phyloP scores from a whole-genome alignment of 2,888 invertebrate genomes.

The Tryphoninae sp. region DNA sequence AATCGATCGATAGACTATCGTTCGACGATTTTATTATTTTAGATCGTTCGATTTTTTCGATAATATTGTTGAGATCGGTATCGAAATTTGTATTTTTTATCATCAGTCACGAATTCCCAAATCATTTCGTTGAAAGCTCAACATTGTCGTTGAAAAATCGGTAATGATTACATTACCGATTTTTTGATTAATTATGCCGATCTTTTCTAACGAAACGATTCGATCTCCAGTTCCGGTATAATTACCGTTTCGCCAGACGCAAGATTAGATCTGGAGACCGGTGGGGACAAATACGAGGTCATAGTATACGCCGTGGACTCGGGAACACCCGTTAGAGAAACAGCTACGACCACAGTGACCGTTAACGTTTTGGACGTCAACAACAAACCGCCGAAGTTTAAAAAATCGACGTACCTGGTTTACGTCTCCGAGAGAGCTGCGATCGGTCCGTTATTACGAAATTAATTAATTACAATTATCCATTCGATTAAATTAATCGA shows the following conservation, averaged over 20 bases:
- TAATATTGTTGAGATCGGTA: background rate
- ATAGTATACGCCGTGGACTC: conserved; percentile 90
- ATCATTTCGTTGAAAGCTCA: too few species aligned
- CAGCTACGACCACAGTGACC: conserved; percentile 89
- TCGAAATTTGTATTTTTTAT: too few species aligned
- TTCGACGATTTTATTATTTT: background rate
- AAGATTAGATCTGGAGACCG: conserved; percentile 87
- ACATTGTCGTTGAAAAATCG: too few species aligned
- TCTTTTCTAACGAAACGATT: conserved; percentile 14
- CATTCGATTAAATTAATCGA: conserved; percentile 5
- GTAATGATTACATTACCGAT: too few species aligned
- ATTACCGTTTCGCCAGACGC: conserved; percentile 89
- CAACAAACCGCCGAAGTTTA: conserved; percentile 91
- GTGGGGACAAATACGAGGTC: conserved; percentile 87
- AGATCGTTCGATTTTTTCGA: background rate
- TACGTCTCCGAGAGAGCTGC: conserved; percentile 88
- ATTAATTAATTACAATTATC: background rate
- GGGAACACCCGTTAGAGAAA: conserved; percentile 88
- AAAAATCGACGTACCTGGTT: conserved; percentile 84
- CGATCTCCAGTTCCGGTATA: conserved; percentile 84
- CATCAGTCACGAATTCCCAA: too few species aligned
- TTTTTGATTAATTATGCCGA: background rate
- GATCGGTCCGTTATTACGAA: conserved; percentile 78
- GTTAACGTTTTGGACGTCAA: conserved; percentile 90
- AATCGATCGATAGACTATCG: background rate